These are phyloP conservation scores for Motacilla alba DNA, from an alignment of 2,113 vertebrate genomes.

Conservation along the genomic window DNA sequence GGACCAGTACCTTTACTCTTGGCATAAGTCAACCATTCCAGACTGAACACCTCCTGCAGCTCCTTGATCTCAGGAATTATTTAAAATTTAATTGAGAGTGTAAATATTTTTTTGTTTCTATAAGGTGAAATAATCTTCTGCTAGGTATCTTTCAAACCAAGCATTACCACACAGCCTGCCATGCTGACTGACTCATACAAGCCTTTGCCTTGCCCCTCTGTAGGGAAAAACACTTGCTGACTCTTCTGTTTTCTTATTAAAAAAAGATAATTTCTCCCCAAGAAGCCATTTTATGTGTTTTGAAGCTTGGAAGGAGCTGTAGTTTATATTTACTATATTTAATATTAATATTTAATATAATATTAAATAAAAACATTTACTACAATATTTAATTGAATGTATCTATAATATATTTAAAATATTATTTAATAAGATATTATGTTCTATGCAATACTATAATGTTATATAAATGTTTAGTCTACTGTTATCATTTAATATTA, in stretches of 20 bases:
- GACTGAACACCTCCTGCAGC: background rate
- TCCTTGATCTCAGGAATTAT: background rate
- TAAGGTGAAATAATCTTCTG: background rate
- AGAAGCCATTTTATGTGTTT: accelerated
- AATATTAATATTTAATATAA: background rate
- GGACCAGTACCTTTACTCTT: background rate
- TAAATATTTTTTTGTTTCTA: background rate
- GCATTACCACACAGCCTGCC: background rate
- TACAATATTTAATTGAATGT: background rate
- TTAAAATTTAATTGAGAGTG: background rate
- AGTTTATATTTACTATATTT: background rate
- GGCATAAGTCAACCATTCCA: background rate
- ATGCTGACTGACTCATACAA: background rate
- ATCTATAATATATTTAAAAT: background rate
- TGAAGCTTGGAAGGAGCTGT: background rate
- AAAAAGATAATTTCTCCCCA: background rate
- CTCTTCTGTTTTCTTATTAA: background rate
- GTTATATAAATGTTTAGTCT: background rate
- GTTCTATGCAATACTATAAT: background rate
- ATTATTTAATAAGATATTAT: background rate
- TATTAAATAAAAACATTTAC: background rate
- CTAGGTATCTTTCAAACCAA: background rate
- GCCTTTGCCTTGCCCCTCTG: background rate
- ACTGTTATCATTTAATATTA: background rate
- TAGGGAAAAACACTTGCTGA: background rate